A percentile compares a stretch with the other conserved stretches of the same genome.
Evolutionary conservation across 1,140 invertebrate genomes (phyloP).

Genomic region (Limonius californicus): DNA sequence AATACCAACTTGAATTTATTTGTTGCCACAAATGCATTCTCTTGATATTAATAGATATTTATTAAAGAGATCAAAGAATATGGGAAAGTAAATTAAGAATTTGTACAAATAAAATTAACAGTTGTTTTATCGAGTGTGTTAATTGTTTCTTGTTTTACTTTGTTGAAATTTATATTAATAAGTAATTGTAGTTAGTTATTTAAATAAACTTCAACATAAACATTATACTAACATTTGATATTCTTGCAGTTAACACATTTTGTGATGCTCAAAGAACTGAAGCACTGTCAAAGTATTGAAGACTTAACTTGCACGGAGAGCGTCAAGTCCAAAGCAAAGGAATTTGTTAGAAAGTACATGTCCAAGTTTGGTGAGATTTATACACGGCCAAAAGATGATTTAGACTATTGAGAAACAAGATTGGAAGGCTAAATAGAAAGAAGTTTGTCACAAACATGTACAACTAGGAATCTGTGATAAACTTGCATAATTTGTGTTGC

Average conservation of each 20-base stretch:
- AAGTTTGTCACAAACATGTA: background rate
- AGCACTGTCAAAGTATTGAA: slow-evolving; percentile 84
- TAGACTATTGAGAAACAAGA: slow-evolving; percentile 28
- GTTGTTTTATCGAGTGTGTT: too few relatives aligned
- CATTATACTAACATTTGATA: too few relatives aligned
- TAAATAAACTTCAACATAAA: too few relatives aligned
- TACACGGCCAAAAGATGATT: slow-evolving; percentile 49
- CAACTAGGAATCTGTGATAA: background rate
- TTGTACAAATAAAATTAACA: too few relatives aligned
- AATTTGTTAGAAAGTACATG: slow-evolving; percentile 96
- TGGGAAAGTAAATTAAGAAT: too few relatives aligned
- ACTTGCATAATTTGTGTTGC: background rate
- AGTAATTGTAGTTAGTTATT: too few relatives aligned
- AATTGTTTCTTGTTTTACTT: too few relatives aligned
- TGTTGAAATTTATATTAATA: background rate
- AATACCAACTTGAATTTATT: too few relatives aligned
- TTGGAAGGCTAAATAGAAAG: background rate
- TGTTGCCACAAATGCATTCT: too few relatives aligned
- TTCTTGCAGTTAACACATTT: slow-evolving; percentile 86
- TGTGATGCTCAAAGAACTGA: slow-evolving; percentile 94
- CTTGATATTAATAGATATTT: background rate
- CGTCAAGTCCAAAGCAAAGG: slow-evolving; percentile 88
- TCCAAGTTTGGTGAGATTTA: slow-evolving; percentile 79
- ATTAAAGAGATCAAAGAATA: too few relatives aligned
- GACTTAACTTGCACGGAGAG: slow-evolving; percentile 87